Evolutionary conservation across 2,888 invertebrate genomes (phyloP), one percentile per base, ranked within the genome.

Genomic region (Drosophila koepferae): DNA sequence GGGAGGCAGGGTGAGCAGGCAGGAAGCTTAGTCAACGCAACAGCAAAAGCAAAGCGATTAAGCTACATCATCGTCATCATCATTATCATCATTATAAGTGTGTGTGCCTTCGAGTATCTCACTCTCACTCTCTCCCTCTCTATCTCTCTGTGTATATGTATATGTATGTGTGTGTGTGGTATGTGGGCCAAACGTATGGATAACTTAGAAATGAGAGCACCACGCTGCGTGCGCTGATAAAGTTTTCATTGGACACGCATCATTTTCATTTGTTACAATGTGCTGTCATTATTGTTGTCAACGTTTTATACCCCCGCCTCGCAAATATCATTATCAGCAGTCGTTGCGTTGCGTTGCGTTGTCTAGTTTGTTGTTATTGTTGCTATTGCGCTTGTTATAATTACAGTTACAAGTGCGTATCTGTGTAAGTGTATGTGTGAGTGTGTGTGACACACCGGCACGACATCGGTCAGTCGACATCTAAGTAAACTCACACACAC

Each of bases 231-330:
- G 63, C 58, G 65, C 70, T 73, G 88, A 82, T 82, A 85, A 82
- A 85, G 76, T 76, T 84, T 69, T 68, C 74, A 72, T 78, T 78
- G 58, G 74, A 75, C 68, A 64, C 62, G 82, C 82, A 82, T 81
- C 63, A 71, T 76, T 75, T 71, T 56, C 71, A 70, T 66, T 86
- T 86, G 73, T 60, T 69, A 72, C 70, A 80, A 59, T 70, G 66
- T 61, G 65, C 62, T 63, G 63, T 46, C 70, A 49, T 55, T 80
- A 60, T 60, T 68, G 64, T 68, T 64, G 63, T 61, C 53, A 49
- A 48, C 59, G 53, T 41, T 65, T 72, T n/a, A n/a, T 8, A n/a
- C 41, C 20, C 46, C 46, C 43, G 43, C 10, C 40, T 43, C 55
- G 48, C 55, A 65, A 59, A 59, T 53, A 60, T 56, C 64, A 72